Evolutionary conservation across 2,113 vertebrate species (phyloP).

Genomic region (Tragulus kanchil): DNA sequence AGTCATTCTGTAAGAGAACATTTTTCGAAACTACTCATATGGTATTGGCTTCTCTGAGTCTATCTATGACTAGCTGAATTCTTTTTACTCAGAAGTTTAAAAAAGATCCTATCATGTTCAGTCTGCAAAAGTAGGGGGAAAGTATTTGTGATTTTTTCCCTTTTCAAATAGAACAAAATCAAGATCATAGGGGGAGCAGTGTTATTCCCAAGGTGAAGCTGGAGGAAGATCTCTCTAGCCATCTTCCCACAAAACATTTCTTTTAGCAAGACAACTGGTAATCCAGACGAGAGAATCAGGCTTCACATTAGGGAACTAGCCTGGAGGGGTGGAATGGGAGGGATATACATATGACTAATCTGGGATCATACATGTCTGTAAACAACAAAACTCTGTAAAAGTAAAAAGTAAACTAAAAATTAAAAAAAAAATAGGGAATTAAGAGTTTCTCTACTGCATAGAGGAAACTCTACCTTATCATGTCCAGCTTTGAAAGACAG

Average conservation of each 20-base stretch:
- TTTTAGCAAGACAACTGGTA: slow-evolving; percentile 41
- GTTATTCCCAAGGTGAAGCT: slow-evolving; percentile 17
- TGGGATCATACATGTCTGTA: too few relatives aligned
- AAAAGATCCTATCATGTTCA: background rate
- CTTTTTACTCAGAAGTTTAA: slow-evolving; percentile 46
- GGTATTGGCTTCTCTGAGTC: slow-evolving; percentile 53
- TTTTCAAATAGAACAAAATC: slow-evolving; percentile 56
- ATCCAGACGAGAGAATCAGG: background rate
- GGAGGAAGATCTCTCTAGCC: background rate
- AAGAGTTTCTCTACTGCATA: slow-evolving; percentile 34
- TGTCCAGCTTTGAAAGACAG: slow-evolving; percentile 17
- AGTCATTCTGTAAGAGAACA: slow-evolving; percentile 71
- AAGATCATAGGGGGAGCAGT: slow-evolving; percentile 12
- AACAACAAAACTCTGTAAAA: too few relatives aligned
- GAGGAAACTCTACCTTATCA: background rate
- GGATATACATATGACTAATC: too few relatives aligned
- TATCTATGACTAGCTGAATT: slow-evolving; percentile 6
- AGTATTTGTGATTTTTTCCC: background rate
- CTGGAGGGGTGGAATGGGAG: too few relatives aligned
- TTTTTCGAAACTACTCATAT: slow-evolving; percentile 62
- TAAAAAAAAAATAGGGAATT: background rate
- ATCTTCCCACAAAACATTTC: background rate
- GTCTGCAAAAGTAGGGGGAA: slow-evolving; percentile 29
- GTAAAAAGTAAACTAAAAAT: too few relatives aligned
- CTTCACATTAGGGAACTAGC: background rate